Evolutionary conservation across 2,888 invertebrate genomes (phyloP).

Genomic region (Lomographa bimaculata): DNA sequence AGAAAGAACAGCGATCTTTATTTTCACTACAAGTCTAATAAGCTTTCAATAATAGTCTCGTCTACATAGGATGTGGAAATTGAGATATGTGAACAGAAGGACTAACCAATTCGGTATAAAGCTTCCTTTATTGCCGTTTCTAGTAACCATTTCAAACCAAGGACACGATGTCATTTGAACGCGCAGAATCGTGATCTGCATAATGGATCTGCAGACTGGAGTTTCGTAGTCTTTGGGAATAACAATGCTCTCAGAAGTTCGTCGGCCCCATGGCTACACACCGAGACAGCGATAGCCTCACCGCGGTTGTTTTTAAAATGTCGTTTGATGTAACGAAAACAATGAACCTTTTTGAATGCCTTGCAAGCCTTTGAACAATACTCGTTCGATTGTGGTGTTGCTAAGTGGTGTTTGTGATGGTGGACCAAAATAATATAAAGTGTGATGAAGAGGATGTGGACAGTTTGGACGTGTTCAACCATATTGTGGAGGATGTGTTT

Average conservation of each 20-base stretch:
- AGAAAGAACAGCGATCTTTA: constrained; percentile 43
- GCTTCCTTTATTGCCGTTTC: constrained; percentile 11
- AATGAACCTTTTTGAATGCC: constrained; percentile 32
- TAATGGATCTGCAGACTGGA: constrained; percentile 53
- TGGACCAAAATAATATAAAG: constrained; percentile 64
- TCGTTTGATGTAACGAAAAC: constrained; percentile 49
- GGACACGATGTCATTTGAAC: constrained; percentile 61
- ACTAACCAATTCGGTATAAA: constrained; percentile 2
- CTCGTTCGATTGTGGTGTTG: constrained; percentile 30
- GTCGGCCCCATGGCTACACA: constrained; percentile 67
- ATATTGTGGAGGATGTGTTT: constrained; percentile 54
- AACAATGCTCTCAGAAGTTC: constrained; percentile 72
- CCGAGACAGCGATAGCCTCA: constrained; percentile 52
- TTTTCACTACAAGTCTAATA: constrained; percentile 28
- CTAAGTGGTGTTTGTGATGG: constrained; percentile 53
- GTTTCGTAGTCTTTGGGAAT: constrained; percentile 72
- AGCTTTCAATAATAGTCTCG: constrained; percentile 14
- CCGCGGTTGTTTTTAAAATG: constrained; percentile 55
- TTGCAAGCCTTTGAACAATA: constrained; percentile 21
- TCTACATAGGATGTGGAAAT: background rate
- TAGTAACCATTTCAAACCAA: constrained; percentile 43
- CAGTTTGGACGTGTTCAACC: constrained; percentile 69
- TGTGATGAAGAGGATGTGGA: constrained; percentile 65
- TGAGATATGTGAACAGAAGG: background rate
- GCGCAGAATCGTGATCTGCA: constrained; percentile 66